These are phyloP conservation scores for Aradophagus sp. DNA, from an alignment of 1,140 invertebrate genomes.

Conservation along the genomic window DNA sequence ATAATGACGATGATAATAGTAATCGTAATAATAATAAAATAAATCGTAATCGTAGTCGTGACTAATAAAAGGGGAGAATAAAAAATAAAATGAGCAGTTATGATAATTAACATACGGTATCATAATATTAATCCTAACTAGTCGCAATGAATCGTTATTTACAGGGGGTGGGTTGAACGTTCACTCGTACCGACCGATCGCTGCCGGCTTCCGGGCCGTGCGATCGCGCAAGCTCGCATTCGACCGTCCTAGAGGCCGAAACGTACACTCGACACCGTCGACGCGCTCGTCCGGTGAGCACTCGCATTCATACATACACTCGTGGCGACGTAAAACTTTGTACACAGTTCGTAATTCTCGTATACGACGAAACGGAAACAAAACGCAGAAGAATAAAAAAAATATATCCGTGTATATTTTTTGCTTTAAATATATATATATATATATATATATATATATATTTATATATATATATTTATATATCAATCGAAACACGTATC, in stretches of 20 bases:
- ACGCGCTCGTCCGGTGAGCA: slow-evolving; percentile 9
- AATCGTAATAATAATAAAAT: no score
- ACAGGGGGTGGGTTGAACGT: slow-evolving; percentile 8
- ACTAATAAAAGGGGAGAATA: no score
- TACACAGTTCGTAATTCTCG: background rate
- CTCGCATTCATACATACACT: slow-evolving; percentile 31
- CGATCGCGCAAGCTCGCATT: background rate
- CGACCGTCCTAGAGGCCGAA: slow-evolving; percentile 1
- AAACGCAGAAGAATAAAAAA: background rate
- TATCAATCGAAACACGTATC: no score
- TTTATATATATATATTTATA: no score
- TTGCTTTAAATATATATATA: no score
- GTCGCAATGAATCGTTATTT: slow-evolving; percentile 27
- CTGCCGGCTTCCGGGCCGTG: background rate
- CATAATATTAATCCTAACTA: slow-evolving; percentile 29
- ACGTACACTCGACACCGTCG: slow-evolving; percentile 5
- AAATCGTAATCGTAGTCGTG: slow-evolving; percentile 49
- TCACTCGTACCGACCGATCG: no score
- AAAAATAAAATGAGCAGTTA: slow-evolving; percentile 37
- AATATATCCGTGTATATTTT: no score
- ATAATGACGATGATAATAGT: slow-evolving; percentile 17
- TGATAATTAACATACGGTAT: slow-evolving; percentile 14
- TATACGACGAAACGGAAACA: background rate
- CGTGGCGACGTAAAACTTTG: slow-evolving; percentile 3
- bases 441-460: no score